phyloP scores from a whole-genome alignment of 2,113 vertebrate genomes.

The Dromiciops gliroides region DNA sequence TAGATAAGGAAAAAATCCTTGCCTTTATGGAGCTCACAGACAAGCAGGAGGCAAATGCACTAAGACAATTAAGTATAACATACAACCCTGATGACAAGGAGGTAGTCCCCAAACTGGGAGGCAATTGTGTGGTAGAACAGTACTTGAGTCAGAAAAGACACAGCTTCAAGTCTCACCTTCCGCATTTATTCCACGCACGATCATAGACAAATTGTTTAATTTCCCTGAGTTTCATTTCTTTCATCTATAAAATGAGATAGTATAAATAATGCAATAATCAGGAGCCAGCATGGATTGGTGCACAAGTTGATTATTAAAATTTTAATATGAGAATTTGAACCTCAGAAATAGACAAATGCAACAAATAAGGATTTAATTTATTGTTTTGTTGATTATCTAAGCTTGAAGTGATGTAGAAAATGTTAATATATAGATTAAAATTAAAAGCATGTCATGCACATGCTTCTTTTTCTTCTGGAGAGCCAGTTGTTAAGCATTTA shows the following conservation, averaged over 20 bases:
- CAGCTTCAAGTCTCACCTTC: neutral
- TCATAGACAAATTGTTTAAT: neutral
- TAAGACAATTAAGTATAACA: neutral
- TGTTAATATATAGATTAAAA: neutral
- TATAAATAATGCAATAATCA: neutral
- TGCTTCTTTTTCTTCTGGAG: neutral
- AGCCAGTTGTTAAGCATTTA: neutral
- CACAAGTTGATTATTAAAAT: neutral
- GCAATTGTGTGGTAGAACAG: neutral
- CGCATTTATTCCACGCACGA: neutral
- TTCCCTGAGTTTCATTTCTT: neutral
- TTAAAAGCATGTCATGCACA: neutral
- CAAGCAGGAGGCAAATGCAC: neutral
- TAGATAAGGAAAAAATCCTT: neutral
- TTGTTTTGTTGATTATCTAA: neutral
- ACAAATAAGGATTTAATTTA: neutral
- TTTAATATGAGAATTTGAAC: neutral
- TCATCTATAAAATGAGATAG: neutral
- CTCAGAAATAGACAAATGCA: neutral
- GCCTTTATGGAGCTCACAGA: neutral
- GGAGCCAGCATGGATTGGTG: neutral
- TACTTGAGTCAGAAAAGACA: neutral
- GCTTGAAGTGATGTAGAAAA: neutral
- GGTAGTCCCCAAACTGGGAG: neutral
- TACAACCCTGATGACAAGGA: neutral